A percentile compares a stretch with the other conserved stretches of the same genome.
Conservation (phyloP, 2,888 invertebrate genomes). For the Temnothorax rugatulus region DNA sequence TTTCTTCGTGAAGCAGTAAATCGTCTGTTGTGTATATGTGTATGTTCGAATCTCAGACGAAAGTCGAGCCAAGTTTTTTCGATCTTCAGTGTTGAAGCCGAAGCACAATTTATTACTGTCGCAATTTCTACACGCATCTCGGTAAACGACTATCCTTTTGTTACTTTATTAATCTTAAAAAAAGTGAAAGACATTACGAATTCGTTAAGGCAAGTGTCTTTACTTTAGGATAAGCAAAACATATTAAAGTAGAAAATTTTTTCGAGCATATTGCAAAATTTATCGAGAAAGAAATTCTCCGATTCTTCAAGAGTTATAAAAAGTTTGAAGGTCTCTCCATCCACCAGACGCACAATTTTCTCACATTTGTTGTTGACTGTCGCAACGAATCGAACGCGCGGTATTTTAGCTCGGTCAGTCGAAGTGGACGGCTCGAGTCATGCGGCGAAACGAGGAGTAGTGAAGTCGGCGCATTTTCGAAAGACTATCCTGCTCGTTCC, state of each 20-base stretch:
- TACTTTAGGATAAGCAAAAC: background rate
- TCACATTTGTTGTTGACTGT: background rate
- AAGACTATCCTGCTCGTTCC: constrained; percentile 59
- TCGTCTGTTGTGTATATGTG: background rate
- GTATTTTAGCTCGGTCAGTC: constrained; percentile 57
- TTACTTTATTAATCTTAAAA: background rate
- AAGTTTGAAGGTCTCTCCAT: constrained; percentile 48
- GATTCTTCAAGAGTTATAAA: constrained; percentile 17
- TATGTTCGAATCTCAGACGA: background rate
- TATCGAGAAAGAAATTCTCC: constrained; percentile 8
- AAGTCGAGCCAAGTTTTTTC: constrained; percentile 5
- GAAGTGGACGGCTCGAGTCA: constrained; percentile 52
- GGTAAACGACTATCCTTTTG: background rate
- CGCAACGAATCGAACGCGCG: constrained; percentile 39
- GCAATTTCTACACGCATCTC: background rate
- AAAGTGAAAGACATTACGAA: background rate
- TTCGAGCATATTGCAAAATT: background rate
- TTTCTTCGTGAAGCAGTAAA: constrained; percentile 7
- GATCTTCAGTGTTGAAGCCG: background rate
- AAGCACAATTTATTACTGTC: background rate
- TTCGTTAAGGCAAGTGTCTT: background rate
- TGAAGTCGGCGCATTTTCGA: constrained; percentile 60
- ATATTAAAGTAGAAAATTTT: background rate
- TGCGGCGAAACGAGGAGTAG: constrained; percentile 66
- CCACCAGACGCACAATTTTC: constrained; percentile 57